Base-by-base conservation (phyloP, 2,797 vertebrate genomes). In the Alcedo atthis region DNA sequence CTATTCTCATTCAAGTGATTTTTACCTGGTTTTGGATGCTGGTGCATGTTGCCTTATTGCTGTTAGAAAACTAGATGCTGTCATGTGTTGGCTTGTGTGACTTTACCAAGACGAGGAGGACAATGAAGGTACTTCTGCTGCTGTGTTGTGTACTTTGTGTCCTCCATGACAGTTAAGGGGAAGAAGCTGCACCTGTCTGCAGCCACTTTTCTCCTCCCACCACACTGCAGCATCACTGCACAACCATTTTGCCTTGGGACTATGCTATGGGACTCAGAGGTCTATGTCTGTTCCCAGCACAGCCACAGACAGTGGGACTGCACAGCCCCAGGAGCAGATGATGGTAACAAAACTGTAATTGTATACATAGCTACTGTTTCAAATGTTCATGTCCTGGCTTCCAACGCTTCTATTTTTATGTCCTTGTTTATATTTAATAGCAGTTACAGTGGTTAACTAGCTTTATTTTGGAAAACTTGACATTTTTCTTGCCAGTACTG, bases 401-500 rank as follows among this genome's bases (percentile, higher is more conserved):
- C 77, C 74, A 93, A 9, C 5, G 0, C 85, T 68, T 78, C 67
- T 74, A 30, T 55, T 93, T 91, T 81, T 79, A 67, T 87, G 53
- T 53, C 66, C 59, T 87, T 92, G 91, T 96, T 95, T 93, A 90
- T 78, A 79, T 94, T 81, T 93, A 87, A 81, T 62, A 81, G 77
- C 57, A 85, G 57, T 89, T 91, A 68, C 28, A 51, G 64, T 37
- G 42, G 73, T 93, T 94, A 90, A 91, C 77, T 85, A 86, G 69
- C 43, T 94, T 91, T 81, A 80, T 79, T 92, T 93, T 94, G 76
- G 79, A 94, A 94, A 71, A 59, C 25, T 76, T 91, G 87, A 76
- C 28, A 12, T 79, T 93, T 55, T 51, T 83, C 59, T 75, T 92
- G 79, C 87, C 53, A 26, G 33, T 87, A 77, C 33, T 74, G 70